phyloP scores from a whole-genome alignment of 2,888 invertebrate genomes.

The Elegia similella region DNA sequence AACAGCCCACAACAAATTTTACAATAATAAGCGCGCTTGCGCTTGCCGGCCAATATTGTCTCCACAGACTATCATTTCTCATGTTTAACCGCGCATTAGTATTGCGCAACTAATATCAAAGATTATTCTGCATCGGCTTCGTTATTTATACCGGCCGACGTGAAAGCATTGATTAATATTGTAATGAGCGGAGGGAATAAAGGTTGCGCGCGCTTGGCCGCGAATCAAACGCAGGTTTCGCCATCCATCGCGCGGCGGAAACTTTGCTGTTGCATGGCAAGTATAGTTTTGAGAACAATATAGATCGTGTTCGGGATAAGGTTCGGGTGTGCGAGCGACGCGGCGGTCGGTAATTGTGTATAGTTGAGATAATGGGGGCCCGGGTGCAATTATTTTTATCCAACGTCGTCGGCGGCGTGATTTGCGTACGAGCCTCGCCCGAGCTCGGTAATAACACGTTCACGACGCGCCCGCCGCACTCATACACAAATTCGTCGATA shows the following conservation, averaged over 20 bases:
- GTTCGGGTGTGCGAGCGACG: constrained; percentile 27
- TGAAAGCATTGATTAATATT: constrained; percentile 74
- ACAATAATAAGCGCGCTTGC: constrained; percentile 22
- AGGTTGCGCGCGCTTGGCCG: not conserved
- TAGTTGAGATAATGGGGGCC: constrained; percentile 65
- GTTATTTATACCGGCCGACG: constrained; percentile 58
- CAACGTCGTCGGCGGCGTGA: constrained; percentile 45
- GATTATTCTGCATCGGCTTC: constrained; percentile 49
- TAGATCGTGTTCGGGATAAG: not conserved
- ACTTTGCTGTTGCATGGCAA: not conserved
- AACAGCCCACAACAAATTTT: constrained; percentile 16
- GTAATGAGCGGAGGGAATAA: constrained; percentile 52
- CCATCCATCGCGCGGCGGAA: constrained; percentile 10
- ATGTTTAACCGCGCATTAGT: constrained; percentile 47
- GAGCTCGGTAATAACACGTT: constrained; percentile 42
- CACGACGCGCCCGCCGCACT: constrained; percentile 24
- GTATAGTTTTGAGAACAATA: not conserved
- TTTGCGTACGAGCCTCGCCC: constrained; percentile 59
- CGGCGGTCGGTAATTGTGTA: constrained; percentile 64
- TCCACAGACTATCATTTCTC: constrained; percentile 46
- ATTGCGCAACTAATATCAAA: constrained; percentile 58
- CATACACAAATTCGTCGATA: constrained; percentile 30
- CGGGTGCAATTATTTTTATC: constrained; percentile 70
- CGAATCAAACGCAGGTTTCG: not conserved
- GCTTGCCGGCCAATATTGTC: constrained; percentile 29